Percentiles rank a stretch among this genome's conserved stretches.
Evolutionary conservation across 2,797 vertebrate species (phyloP).

Genomic region (Galagoides demidoff): DNA sequence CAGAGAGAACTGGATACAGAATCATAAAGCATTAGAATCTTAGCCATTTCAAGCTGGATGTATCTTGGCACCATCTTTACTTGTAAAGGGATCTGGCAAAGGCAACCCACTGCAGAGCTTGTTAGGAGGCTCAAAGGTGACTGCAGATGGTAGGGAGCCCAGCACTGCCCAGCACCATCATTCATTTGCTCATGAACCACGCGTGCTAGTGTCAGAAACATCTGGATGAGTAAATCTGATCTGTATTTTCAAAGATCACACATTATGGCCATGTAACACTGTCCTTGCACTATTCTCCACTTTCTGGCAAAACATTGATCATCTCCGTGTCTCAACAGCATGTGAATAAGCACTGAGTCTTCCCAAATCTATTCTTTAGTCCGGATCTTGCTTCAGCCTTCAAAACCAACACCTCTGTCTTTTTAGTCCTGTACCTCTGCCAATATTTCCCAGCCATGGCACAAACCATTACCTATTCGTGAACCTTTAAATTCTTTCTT

Average conservation of each 20-base stretch:
- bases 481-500: background rate
- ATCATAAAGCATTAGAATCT: background rate
- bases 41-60: background rate
- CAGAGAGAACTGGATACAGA: background rate
- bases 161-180: accelerated
- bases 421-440: background rate
- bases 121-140: background rate
- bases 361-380: background rate
- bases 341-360: background rate
- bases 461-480: background rate
- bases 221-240: background rate
- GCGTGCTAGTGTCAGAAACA: accelerated
- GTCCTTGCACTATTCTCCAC: background rate
- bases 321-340: background rate
- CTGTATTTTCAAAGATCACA: background rate
- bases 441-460: background rate
- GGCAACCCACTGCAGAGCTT: background rate
- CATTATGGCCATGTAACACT: background rate
- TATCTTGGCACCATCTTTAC: background rate
- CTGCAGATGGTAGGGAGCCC: accelerated
- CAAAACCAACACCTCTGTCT: background rate
- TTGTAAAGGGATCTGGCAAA: background rate
- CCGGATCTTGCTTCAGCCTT: background rate
- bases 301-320: background rate
- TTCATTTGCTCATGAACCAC: background rate